Evolutionary conservation across 2,113 vertebrate species (phyloP), one percentile per base, ranked within the genome.

Genomic region (Pelecanoides urinatrix): DNA sequence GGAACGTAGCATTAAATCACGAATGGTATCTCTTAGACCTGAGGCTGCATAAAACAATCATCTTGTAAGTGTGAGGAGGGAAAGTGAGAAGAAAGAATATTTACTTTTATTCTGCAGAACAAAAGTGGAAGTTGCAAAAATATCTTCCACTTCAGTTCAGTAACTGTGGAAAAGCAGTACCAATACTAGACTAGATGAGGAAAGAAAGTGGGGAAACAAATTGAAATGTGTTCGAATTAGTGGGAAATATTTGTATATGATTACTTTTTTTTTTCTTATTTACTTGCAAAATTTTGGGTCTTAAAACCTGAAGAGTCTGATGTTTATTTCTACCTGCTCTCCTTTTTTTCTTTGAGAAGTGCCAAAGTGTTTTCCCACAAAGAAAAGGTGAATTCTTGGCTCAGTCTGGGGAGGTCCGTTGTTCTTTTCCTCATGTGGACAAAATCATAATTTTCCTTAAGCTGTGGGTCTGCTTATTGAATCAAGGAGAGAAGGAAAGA

Each of bases 401-500:
- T 81, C 12, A 58, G 7, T 59, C 6, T 92, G 49, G 49, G 13
- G 13, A 75, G 20, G 10, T 55, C 9, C 42, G 29, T 55, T 70
- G 30, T 68, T 86, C 32, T 90, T 68, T 61, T 79, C 50, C 36
- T 82, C 0, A 1, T 53, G 53, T 66, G 42, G 78, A 68, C n/a
- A 42, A 77, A 90, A 83, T 50, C 1, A 49, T 47, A 7, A 6
- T 93, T 85, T 94, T 87, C 56, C 49, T 75, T 53, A 81, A 89
- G 79, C 29, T 74, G n/a, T 49, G 16, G 32, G 29, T 73, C 66
- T 90, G 59, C 67, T 94, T 90, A 86, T 44, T 72, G 94, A 87
- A 74, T 94, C 40, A 86, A 91, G 40, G 68, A 88, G 72, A 86
- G 82, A 86, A 91, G 72, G 76, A 55, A 65, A 90, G 72, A 93